phyloP scores from a whole-genome alignment of 2,888 invertebrate species.

The Agrochola lota region DNA sequence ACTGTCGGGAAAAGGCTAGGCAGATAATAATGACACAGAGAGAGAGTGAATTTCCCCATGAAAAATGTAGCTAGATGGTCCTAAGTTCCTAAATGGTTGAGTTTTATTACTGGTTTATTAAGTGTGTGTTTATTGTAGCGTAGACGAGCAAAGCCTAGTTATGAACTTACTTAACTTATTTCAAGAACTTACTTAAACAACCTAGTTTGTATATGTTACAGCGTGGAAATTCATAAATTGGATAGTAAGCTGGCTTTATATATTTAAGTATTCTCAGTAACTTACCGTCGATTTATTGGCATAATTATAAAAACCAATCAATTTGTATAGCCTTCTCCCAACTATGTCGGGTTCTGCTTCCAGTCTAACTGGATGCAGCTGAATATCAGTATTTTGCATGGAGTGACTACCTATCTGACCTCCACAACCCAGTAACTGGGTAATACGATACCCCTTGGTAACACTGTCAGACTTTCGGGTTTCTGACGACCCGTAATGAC shows the following conservation, averaged over 20 bases:
- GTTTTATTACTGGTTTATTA: background rate
- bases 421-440: too few relatives aligned
- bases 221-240: conserved; percentile 10
- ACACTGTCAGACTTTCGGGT: too few relatives aligned
- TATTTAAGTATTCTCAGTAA: background rate
- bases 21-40: too few relatives aligned
- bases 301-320: background rate
- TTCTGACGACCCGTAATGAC: too few relatives aligned
- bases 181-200: background rate
- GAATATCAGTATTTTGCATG: too few relatives aligned
- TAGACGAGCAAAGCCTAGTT: background rate
- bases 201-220: conserved; percentile 2
- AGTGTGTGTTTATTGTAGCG: conserved; percentile 19
- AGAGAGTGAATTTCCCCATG: background rate
- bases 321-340: too few relatives aligned
- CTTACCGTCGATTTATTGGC: background rate
- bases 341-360: too few relatives aligned
- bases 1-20: too few relatives aligned
- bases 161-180: too few relatives aligned
- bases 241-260: conserved; percentile 10
- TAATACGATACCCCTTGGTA: too few relatives aligned
- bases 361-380: too few relatives aligned
- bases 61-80: background rate
- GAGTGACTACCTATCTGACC: too few relatives aligned
- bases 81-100: background rate